phyloP scores from a whole-genome alignment of 1,140 invertebrate species.

The Eulimnadia texana region DNA sequence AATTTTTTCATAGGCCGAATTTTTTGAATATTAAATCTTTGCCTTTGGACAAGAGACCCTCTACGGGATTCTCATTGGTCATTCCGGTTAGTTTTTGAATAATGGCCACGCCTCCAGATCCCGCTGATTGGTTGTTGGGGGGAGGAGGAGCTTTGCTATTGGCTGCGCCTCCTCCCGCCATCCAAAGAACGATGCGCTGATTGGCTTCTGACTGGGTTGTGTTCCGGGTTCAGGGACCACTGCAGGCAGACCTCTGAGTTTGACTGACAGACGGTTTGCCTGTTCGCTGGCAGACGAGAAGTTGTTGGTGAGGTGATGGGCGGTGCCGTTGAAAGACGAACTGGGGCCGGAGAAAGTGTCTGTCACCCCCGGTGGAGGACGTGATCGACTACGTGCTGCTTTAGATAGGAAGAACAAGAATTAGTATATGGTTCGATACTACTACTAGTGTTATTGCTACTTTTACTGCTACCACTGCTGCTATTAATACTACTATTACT shows the following conservation, averaged over 20 bases:
- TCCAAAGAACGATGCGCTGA: no score
- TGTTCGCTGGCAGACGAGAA: slow-evolving; percentile 22
- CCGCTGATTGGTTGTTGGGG: slow-evolving; percentile 19
- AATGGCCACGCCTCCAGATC: slow-evolving; percentile 41
- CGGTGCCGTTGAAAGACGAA: not conserved
- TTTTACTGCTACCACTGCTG: slow-evolving; percentile 6
- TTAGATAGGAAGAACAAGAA: no score
- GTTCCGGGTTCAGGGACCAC: not conserved
- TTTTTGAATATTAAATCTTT: slow-evolving; percentile 84
- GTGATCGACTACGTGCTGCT: no score
- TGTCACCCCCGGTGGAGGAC: not conserved
- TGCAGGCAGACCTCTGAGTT: slow-evolving; percentile 9
- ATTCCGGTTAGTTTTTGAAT: slow-evolving; percentile 71
- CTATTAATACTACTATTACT: slow-evolving; percentile 15
- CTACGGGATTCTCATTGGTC: slow-evolving; percentile 27
- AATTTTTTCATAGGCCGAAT: slow-evolving; percentile 51
- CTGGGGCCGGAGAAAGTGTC: not conserved
- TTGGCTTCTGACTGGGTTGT: not conserved
- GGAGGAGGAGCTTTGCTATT: slow-evolving; percentile 8
- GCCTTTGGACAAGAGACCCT: slow-evolving; percentile 62
- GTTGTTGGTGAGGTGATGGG: slow-evolving; percentile 19
- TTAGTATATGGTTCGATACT: no score
- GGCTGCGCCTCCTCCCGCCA: no score
- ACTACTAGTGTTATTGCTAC: no score
- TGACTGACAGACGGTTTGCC: slow-evolving; percentile 17